Conservation (phyloP, 2,888 invertebrate genomes). For the Hydropsyche betteni region DNA sequence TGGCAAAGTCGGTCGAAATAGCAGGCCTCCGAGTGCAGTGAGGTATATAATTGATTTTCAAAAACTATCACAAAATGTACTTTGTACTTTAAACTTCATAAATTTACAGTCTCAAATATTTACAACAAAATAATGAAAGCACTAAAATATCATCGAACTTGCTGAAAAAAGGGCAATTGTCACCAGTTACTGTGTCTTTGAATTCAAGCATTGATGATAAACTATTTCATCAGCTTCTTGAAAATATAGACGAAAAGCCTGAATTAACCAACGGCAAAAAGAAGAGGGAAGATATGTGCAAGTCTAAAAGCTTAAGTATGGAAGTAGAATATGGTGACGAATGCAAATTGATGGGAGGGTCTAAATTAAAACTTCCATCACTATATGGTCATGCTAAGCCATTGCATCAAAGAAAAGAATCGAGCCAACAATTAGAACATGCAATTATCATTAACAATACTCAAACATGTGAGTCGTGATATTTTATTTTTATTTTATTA, state of each 20-base stretch:
- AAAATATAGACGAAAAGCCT: slow-evolving; percentile 53
- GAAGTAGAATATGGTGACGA: slow-evolving; percentile 40
- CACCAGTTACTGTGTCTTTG: slow-evolving; percentile 43
- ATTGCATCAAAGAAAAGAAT: slow-evolving; percentile 61
- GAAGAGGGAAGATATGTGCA: slow-evolving; percentile 57
- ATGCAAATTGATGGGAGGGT: slow-evolving; percentile 40
- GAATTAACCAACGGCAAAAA: slow-evolving; percentile 56
- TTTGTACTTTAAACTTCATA: slow-evolving; percentile 4
- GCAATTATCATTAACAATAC: slow-evolving; percentile 51
- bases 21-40: slow-evolving; percentile 79
- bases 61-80: background rate
- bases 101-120: slow-evolving; percentile 69
- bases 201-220: slow-evolving; percentile 56
- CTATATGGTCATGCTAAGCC: slow-evolving; percentile 65
- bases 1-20: slow-evolving; percentile 66
- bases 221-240: slow-evolving; percentile 54
- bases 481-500: background rate
- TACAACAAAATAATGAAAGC: slow-evolving; percentile 66
- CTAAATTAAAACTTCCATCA: slow-evolving; percentile 66
- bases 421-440: slow-evolving; percentile 46
- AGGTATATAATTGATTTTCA: slow-evolving; percentile 64
- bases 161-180: slow-evolving; percentile 45
- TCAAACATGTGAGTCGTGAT: slow-evolving; percentile 52
- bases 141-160: slow-evolving; percentile 56
- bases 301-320: slow-evolving; percentile 53